phyloP scores from a whole-genome alignment of 2,888 invertebrate genomes.

The Embidobia sp. region DNA sequence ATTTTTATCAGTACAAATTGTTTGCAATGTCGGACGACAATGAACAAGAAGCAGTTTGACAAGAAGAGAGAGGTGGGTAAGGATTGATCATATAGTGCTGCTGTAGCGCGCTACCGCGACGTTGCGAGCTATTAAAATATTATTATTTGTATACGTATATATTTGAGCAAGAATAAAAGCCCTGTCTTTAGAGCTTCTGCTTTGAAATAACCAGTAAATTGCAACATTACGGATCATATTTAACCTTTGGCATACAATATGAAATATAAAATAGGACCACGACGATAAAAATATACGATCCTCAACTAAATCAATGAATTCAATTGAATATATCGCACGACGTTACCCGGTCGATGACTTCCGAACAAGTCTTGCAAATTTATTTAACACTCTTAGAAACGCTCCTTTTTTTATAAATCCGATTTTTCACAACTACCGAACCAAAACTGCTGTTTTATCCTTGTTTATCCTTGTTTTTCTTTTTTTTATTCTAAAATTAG shows the following conservation, averaged over 20 bases:
- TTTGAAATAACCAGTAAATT: slow-evolving; percentile 37
- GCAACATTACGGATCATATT: slow-evolving; percentile 3
- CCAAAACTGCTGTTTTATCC: too few relatives aligned
- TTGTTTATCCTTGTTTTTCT: too few relatives aligned
- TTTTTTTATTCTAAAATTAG: too few relatives aligned
- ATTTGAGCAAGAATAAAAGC: slow-evolving; percentile 62
- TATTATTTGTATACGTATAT: slow-evolving; percentile 35
- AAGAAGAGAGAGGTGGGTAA: slow-evolving; percentile 14
- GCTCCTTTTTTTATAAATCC: too few relatives aligned
- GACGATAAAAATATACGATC: slow-evolving; percentile 33
- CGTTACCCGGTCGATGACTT: not conserved
- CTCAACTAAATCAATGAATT: slow-evolving; percentile 24
- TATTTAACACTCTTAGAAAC: too few relatives aligned
- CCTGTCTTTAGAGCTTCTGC: slow-evolving; percentile 43
- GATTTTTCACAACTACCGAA: too few relatives aligned
- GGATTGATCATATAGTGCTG: too few relatives aligned
- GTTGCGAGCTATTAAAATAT: slow-evolving; percentile 56
- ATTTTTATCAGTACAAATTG: slow-evolving; percentile 13
- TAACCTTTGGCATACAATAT: not conserved
- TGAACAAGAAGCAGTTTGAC: too few relatives aligned
- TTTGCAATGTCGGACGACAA: slow-evolving; percentile 40
- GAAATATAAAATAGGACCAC: slow-evolving; percentile 29
- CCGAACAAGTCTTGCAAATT: slow-evolving; percentile 15
- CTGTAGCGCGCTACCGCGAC: slow-evolving; percentile 22
- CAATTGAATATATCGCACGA: slow-evolving; percentile 4